Evolutionary conservation across 2,113 vertebrate species (phyloP), one percentile per base, ranked within the genome.

Genomic region (Macaca mulatta): DNA sequence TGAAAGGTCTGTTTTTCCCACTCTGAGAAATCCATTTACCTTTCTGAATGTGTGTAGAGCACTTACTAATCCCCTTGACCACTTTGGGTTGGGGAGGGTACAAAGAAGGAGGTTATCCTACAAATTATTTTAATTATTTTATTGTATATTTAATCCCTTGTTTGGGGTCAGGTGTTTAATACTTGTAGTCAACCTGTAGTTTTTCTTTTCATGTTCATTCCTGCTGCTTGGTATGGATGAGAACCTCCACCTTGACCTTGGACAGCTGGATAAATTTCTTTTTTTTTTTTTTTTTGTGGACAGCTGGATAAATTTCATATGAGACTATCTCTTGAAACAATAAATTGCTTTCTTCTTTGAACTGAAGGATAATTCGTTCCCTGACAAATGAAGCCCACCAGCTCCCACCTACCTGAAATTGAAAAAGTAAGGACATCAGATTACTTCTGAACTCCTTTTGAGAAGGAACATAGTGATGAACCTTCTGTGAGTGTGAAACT

Each of bases 371-470:
- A 90, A 96, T 87, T 85, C 18, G 55, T 87, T 97, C 55, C 78
- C 52, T 96, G 88, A 97, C 45, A 97, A 96, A 96, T 95, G 92
- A 77, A 96, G 35, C 77, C 81, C 87, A 79, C 84, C 70, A 85
- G 74, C 32, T 94, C 75, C 87, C n/a, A 98, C 85, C 88, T 97
- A 91, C 90, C 81, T 97, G 84, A 97, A 97, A 93, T 52, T 97
- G 83, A 79, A 97, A 96, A 96, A 82, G 88, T 90, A 93, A 52
- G 69, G 69, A 40, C 50, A 83, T 90, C n/a, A 88, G 90, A 96
- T 96, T 95, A 75, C 40, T 4, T 7, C 40, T 32, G 59, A 81
- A 70, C 45, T 90, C n/a, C n/a, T 64, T 70, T 84, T 79, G 48
- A 97, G 87, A 88, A 88, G 69, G 38, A 90, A 88, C 50, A 8